A percentile compares a stretch with the other conserved stretches of the same genome.
These are phyloP conservation scores for Hypercompe scribonia DNA, from an alignment of 2,888 invertebrate species.

Conservation along the genomic window DNA sequence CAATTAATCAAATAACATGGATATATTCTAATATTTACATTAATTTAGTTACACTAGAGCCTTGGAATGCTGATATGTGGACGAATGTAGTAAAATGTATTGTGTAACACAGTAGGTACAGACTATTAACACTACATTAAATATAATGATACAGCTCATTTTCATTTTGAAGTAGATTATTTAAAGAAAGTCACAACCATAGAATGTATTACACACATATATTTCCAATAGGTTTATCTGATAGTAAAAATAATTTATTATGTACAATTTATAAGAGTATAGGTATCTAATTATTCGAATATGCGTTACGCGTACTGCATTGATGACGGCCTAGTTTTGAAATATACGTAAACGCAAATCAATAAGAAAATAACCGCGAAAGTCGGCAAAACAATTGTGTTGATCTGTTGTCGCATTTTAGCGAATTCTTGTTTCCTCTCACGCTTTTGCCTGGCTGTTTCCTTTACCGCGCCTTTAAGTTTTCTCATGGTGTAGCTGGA, in stretches of 20 bases:
- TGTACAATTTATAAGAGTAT: slow-evolving; percentile 45
- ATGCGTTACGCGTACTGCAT: slow-evolving; percentile 73
- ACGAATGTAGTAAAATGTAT: slow-evolving; percentile 43
- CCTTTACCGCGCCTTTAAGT: slow-evolving; percentile 93
- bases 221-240: slow-evolving; percentile 32
- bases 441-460: slow-evolving; percentile 93
- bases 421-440: slow-evolving; percentile 94
- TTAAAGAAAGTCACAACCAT: slow-evolving; percentile 46
- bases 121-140: slow-evolving; percentile 11
- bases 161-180: slow-evolving; percentile 1
- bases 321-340: slow-evolving; percentile 90
- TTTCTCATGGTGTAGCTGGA: slow-evolving; percentile 89
- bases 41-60: slow-evolving; percentile 47
- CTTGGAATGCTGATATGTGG: slow-evolving; percentile 54
- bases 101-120: slow-evolving; percentile 28
- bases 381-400: slow-evolving; percentile 92
- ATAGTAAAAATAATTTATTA: slow-evolving; percentile 37
- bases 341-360: slow-evolving; percentile 91
- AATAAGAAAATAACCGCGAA: slow-evolving; percentile 89
- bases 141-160: slow-evolving; percentile 12
- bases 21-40: slow-evolving; percentile 58
- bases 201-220: slow-evolving; percentile 28
- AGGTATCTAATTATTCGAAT: slow-evolving; percentile 11
- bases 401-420: slow-evolving; percentile 92
- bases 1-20: slow-evolving; percentile 34